phyloP scores from a whole-genome alignment of 2,113 vertebrate genomes.

The Odobenus rosmarus region DNA sequence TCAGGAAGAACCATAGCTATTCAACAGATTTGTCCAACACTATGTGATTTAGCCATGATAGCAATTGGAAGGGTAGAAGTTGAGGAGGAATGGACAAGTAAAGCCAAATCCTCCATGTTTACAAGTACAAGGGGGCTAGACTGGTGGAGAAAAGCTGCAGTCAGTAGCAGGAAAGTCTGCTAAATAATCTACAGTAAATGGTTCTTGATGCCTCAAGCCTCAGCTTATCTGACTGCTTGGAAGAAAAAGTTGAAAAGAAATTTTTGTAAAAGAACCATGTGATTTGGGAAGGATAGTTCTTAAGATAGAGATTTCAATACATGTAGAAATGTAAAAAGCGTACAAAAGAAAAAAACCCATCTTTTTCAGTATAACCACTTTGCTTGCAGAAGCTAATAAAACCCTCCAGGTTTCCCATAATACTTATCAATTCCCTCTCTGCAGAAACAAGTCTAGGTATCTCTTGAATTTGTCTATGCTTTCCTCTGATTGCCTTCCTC shows the following conservation, averaged over 20 bases:
- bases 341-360: background rate
- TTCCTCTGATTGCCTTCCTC: slow-evolving; percentile 56
- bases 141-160: background rate
- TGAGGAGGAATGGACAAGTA: background rate
- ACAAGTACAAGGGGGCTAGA: background rate
- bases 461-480: slow-evolving; percentile 66
- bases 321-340: background rate
- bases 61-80: background rate
- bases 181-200: background rate
- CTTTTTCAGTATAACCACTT: background rate
- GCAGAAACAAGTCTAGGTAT: slow-evolving; percentile 66
- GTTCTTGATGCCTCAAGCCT: background rate
- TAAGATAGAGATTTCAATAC: slow-evolving; percentile 43
- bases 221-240: background rate
- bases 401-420: slow-evolving; percentile 60
- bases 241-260: slow-evolving; percentile 11
- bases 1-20: background rate
- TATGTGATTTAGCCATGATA: background rate
- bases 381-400: slow-evolving; percentile 23
- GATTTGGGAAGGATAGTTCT: background rate
- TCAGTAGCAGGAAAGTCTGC: background rate
- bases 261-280: background rate
- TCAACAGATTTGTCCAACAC: background rate
- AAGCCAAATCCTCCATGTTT: background rate
- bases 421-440: slow-evolving; percentile 46